Conservation (phyloP, 2,113 vertebrate genomes). For the Dolichallabes microphthalmus region DNA sequence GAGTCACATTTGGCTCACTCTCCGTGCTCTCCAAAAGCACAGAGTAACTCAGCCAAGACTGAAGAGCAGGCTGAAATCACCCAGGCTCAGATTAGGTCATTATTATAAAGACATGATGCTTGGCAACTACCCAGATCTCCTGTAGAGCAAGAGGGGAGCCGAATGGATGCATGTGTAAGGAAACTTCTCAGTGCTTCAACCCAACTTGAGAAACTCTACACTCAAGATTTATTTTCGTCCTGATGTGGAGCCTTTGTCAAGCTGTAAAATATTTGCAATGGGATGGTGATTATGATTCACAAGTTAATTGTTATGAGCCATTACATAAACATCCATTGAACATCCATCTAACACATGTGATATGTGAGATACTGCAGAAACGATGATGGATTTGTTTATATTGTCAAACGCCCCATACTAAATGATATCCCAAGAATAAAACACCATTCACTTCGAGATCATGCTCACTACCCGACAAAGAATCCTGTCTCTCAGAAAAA, state of each 20-base stretch:
- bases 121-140: conserved; percentile 45
- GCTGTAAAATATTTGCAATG: neutral
- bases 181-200: neutral
- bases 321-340: neutral
- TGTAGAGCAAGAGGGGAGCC: neutral
- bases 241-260: neutral
- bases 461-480: neutral
- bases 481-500: neutral
- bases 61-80: conserved; percentile 58
- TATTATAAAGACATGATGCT: conserved; percentile 55
- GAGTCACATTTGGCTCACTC: conserved; percentile 54
- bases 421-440: neutral
- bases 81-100: conserved; percentile 60
- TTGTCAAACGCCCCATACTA: neutral
- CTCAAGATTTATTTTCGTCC: neutral
- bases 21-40: conserved; percentile 47
- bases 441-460: neutral
- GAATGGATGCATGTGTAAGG: neutral
- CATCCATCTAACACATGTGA: neutral
- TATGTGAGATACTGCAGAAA: no score
- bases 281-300: neutral
- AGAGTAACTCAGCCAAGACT: conserved; percentile 60
- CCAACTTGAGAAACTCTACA: neutral
- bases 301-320: neutral
- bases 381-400: neutral